phyloP scores from a whole-genome alignment of 2,797 vertebrate species.

The Megalops cyprinoides region DNA sequence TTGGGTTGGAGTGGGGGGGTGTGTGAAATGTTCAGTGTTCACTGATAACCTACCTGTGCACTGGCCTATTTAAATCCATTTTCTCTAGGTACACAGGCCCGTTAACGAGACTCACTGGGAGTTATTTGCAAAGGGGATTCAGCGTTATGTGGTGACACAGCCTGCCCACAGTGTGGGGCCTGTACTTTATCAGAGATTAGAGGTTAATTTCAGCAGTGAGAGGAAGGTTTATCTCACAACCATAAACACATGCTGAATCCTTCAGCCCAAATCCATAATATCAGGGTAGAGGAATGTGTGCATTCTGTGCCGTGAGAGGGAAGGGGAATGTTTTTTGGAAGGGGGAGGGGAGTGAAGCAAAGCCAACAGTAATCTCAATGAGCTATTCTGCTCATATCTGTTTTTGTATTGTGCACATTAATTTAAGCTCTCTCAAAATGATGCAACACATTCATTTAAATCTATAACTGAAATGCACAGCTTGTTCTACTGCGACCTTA shows the following conservation, averaged over 20 bases:
- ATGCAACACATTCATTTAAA: background rate
- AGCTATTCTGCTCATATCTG: background rate
- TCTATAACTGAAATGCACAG: slow-evolving; percentile 15
- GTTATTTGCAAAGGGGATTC: background rate
- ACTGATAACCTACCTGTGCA: background rate
- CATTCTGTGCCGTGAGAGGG: background rate
- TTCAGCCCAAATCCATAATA: background rate
- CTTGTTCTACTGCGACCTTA: background rate
- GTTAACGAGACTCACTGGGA: slow-evolving; percentile 11
- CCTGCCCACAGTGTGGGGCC: background rate
- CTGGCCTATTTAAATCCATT: slow-evolving; percentile 1
- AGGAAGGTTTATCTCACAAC: background rate
- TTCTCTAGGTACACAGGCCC: too few relatives aligned
- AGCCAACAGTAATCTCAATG: background rate
- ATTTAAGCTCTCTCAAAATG: background rate
- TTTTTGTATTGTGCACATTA: background rate
- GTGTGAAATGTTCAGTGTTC: background rate
- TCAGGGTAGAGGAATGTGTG: background rate
- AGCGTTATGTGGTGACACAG: background rate
- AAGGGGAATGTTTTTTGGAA: background rate
- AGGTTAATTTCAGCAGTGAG: background rate
- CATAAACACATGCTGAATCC: background rate
- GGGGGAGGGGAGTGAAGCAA: background rate
- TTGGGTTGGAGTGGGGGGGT: background rate
- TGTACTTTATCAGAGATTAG: background rate